Conservation (phyloP, 2,797 vertebrate species). For the Siniperca scherzeri region DNA sequence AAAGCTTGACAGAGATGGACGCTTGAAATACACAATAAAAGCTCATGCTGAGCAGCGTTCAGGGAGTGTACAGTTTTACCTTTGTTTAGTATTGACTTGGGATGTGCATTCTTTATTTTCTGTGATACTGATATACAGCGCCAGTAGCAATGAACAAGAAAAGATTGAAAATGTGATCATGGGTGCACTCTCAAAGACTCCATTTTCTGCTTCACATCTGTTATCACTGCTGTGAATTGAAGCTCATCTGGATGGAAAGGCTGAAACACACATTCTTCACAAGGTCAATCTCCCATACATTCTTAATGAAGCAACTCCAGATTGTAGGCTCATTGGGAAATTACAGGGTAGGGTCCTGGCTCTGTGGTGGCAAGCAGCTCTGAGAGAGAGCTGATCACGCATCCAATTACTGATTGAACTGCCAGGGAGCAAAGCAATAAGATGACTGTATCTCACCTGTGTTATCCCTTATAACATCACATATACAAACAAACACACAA, state of each 20-base stretch:
- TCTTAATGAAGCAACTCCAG: constrained; percentile 45
- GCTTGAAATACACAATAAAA: constrained; percentile 22
- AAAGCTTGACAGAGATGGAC: background rate
- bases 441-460: constrained; percentile 3
- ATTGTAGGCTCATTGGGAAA: constrained; percentile 19
- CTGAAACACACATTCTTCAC: constrained; percentile 32
- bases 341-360: background rate
- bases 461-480: background rate
- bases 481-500: background rate
- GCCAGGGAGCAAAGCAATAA: background rate
- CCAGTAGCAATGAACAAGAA: constrained; percentile 4
- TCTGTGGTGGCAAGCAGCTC: constrained; percentile 8
- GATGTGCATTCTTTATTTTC: constrained; percentile 29
- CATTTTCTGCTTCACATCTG: constrained; percentile 58
- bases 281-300: constrained; percentile 48
- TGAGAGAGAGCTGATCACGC: constrained; percentile 21
- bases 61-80: background rate
- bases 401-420: constrained; percentile 20
- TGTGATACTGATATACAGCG: constrained; percentile 16
- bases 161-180: constrained; percentile 50
- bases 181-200: constrained; percentile 21
- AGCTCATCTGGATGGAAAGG: constrained; percentile 53
- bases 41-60: background rate
- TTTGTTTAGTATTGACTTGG: constrained; percentile 34
- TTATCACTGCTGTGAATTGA: constrained; percentile 35